Evolutionary conservation across 2,888 invertebrate genomes (phyloP), one percentile per base, ranked within the genome.

Genomic region (Rhagium mordax): DNA sequence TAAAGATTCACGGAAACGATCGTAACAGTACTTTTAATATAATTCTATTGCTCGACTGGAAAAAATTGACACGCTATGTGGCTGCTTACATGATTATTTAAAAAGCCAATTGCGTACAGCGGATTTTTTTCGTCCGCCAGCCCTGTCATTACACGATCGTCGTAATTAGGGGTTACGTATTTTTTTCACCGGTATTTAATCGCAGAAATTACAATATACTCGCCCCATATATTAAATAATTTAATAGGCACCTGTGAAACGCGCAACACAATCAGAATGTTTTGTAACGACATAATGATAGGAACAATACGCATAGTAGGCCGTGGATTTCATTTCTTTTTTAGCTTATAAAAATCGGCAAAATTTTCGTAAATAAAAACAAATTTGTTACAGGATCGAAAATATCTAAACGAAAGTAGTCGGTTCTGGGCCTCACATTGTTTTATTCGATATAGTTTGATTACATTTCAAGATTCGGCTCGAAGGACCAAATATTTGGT

Each of bases 101-200:
- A 65, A 33, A 33, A 53, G 53, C 18, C 64, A 51, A 65, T 65
- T 65, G 51, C 64, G 51, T 65, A 49, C 20, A 49, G 5, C 18
- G n/a, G 20, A 53, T 47, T 57, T 47, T 20, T 67, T 18, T 29
- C 27, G 27, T 20, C 10, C 7, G 57, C 7, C 57, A 67, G 16
- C 18, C 67, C 57, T 55, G 48, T 67, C 48, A 67, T 67, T 67
- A 67, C 13, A 1, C 16, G 21, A 47, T 41, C 47, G 65, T 53
- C 33, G 20, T 67, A 67, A 67, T 67, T 55, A 55, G 57, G 57
- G 67, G 67, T 67, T 67, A 57, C 41, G 16, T 67, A 57, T 55
- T 67, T 67, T 59, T 24, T 66, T 64, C 47, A 21, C 57, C 57
- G 57, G 41, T 29, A 47, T 55, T 33, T 67, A 67, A 67, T 67